Evolutionary conservation across 2,797 vertebrate species (phyloP).

Genomic region (Lates japonicus): DNA sequence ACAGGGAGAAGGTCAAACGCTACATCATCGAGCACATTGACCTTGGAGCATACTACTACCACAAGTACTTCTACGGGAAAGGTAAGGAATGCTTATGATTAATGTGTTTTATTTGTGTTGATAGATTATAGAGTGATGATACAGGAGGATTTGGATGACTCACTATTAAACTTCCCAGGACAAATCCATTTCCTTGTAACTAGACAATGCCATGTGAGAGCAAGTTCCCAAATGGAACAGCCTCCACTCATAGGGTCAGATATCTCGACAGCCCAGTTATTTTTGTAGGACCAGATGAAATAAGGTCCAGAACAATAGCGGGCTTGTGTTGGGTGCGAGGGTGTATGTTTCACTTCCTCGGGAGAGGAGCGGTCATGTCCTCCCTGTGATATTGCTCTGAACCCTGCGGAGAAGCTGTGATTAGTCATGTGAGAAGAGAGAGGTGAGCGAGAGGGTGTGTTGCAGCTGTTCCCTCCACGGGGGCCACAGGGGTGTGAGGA

Average conservation of each 20-base stretch:
- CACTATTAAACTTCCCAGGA: slow-evolving; percentile 31
- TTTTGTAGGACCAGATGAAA: slow-evolving; percentile 71
- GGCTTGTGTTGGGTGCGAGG: slow-evolving; percentile 70
- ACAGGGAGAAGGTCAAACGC: slow-evolving; percentile 97
- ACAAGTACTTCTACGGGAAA: slow-evolving; percentile 97
- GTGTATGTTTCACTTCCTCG: slow-evolving; percentile 74
- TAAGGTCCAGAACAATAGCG: slow-evolving; percentile 77
- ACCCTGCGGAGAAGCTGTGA: slow-evolving; percentile 72
- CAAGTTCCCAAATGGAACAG: slow-evolving; percentile 46
- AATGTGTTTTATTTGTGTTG: slow-evolving; percentile 1
- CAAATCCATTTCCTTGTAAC: slow-evolving; percentile 50
- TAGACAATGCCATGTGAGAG: slow-evolving; percentile 25
- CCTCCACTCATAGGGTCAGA: slow-evolving; percentile 54
- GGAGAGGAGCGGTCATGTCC: slow-evolving; percentile 71
- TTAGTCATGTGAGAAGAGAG: slow-evolving; percentile 82
- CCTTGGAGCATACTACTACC: slow-evolving; percentile 97
- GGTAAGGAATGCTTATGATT: slow-evolving; percentile 83
- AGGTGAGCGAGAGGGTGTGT: slow-evolving; percentile 73
- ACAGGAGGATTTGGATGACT: slow-evolving; percentile 13
- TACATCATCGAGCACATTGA: slow-evolving; percentile 99
- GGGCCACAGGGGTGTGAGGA: slow-evolving; percentile 59
- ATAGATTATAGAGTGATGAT: slow-evolving; percentile 18
- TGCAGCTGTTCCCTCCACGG: slow-evolving; percentile 83
- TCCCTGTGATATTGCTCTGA: slow-evolving; percentile 74
- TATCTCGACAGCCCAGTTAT: slow-evolving; percentile 68